These are phyloP conservation scores for Drosophila testacea DNA, from an alignment of 2,888 invertebrate genomes.

Conservation along the genomic window DNA sequence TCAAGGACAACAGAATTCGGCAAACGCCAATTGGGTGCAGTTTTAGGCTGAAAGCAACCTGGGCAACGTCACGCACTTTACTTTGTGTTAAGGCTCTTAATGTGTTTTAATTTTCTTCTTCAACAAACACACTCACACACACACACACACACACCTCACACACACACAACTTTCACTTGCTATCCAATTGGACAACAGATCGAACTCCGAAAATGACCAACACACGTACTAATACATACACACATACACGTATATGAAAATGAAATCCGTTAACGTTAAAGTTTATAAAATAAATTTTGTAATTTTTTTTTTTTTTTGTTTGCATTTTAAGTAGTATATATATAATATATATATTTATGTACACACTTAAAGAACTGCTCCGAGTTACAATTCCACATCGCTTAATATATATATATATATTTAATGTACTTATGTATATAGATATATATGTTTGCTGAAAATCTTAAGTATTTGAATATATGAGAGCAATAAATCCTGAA, in stretches of 20 bases:
- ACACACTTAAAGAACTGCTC: slow-evolving; percentile 24
- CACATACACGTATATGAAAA: background rate
- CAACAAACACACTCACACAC: slow-evolving; percentile 6
- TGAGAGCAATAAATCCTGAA: slow-evolving; percentile 7
- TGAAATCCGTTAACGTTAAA: slow-evolving; percentile 43
- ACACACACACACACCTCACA: slow-evolving; percentile 12
- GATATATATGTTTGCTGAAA: slow-evolving; percentile 2
- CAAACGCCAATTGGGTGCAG: slow-evolving; percentile 85
- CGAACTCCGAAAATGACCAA: slow-evolving; percentile 34
- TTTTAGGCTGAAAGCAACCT: slow-evolving; percentile 75
- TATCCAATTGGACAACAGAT: slow-evolving; percentile 29
- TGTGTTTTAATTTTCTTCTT: slow-evolving; percentile 32
- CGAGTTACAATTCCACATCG: slow-evolving; percentile 8
- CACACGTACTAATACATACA: slow-evolving; percentile 35
- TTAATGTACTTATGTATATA: background rate
- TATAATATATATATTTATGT: slow-evolving; percentile 18
- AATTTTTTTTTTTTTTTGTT: slow-evolving; percentile 24
- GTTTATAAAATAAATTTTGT: slow-evolving; percentile 21
- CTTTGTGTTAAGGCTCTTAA: slow-evolving; percentile 47
- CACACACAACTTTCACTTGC: slow-evolving; percentile 22
- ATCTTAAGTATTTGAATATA: slow-evolving; percentile 5
- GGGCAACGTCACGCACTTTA: slow-evolving; percentile 45
- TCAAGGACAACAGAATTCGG: slow-evolving; percentile 80
- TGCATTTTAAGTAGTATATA: slow-evolving; percentile 27
- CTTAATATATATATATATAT: too few species aligned